Percentiles rank a stretch among this genome's conserved stretches.
phyloP scores from a whole-genome alignment of 2,113 vertebrate species.

The Corvus cornix region DNA sequence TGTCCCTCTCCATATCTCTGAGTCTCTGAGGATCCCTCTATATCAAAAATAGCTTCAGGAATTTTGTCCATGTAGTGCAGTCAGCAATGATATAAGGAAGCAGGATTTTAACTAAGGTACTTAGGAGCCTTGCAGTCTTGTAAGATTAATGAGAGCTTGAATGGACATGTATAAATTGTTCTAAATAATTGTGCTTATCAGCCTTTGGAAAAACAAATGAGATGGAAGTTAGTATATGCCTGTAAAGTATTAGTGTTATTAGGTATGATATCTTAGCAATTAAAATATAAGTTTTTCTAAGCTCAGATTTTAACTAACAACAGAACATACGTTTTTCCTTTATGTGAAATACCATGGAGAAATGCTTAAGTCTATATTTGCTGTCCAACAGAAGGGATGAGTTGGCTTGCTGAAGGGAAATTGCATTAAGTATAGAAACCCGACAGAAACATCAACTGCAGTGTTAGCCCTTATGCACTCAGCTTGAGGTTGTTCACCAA shows the following conservation, averaged over 20 bases:
- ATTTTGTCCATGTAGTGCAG: neutral
- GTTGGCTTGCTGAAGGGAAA: slow-evolving; percentile 25
- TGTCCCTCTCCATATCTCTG: neutral
- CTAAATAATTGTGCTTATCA: neutral
- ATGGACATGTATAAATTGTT: neutral
- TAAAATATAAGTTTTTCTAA: neutral
- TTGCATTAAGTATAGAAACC: slow-evolving; percentile 30
- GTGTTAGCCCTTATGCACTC: slow-evolving; percentile 19
- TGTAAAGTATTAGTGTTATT: neutral
- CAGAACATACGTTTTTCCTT: neutral
- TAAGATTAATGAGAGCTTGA: neutral
- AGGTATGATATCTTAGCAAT: neutral
- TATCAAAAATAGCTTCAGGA: neutral
- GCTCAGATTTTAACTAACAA: neutral
- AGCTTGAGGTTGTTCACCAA: slow-evolving; percentile 29
- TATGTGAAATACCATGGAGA: neutral
- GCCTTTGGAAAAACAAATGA: neutral
- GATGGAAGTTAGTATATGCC: neutral
- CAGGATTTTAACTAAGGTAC: neutral
- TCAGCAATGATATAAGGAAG: neutral
- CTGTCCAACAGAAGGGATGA: slow-evolving; percentile 25
- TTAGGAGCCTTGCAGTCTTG: neutral
- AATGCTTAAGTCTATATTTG: slow-evolving; percentile 16
- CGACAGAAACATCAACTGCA: slow-evolving; percentile 28
- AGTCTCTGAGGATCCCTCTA: neutral